phyloP scores from a whole-genome alignment of 2,888 invertebrate species.

The Chironomus riparius region DNA sequence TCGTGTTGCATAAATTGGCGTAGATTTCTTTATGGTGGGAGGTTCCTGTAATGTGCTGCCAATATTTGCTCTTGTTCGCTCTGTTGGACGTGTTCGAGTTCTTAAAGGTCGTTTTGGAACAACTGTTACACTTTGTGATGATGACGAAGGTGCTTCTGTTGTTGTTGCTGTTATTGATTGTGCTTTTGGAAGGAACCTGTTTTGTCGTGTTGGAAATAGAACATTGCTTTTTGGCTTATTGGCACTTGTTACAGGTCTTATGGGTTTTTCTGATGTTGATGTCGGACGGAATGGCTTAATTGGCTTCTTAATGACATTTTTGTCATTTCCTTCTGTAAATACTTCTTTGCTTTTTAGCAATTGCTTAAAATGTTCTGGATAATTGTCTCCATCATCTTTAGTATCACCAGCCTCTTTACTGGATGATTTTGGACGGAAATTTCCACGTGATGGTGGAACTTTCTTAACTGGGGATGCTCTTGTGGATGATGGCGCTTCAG shows the following conservation, averaged over 20 bases:
- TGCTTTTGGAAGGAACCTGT: neutral
- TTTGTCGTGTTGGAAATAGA: neutral
- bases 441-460: constrained; percentile 9
- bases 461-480: neutral
- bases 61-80: neutral
- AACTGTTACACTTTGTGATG: neutral
- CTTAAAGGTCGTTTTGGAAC: neutral
- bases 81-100: constrained; percentile 2
- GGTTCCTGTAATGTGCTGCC: constrained; percentile 23
- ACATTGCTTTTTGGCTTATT: no score
- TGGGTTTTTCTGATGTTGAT: neutral
- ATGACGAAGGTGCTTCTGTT: neutral
- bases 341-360: constrained; percentile 17
- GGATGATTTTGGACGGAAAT: neutral
- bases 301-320: constrained; percentile 9
- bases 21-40: neutral
- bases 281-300: neutral
- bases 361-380: constrained; percentile 23
- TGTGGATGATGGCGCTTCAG: neutral
- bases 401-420: neutral
- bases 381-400: constrained; percentile 7
- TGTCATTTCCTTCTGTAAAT: neutral
- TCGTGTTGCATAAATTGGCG: constrained; percentile 7
- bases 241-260: neutral
- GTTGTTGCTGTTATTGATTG: neutral